These are phyloP conservation scores for Adelognathus sp. DNA, from an alignment of 2,888 invertebrate species.

Conservation along the genomic window DNA sequence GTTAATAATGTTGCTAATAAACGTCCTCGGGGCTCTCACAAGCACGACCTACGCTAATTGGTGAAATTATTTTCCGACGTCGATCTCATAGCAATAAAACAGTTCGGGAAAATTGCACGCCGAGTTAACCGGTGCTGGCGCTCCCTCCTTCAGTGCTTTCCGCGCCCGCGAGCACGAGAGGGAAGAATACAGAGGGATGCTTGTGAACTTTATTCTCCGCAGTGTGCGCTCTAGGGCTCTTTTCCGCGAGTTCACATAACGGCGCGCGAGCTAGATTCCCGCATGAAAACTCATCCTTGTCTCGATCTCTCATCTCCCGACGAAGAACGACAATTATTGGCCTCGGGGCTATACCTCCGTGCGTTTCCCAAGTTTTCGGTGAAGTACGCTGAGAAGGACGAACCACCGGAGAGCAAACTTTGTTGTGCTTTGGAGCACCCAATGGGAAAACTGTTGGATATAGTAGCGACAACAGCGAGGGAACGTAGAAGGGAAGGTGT, in stretches of 20 bases:
- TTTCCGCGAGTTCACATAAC: not conserved
- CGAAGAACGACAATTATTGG: conserved; percentile 16
- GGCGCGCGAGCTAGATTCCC: not conserved
- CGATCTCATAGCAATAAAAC: conserved; percentile 38
- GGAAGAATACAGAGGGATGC: not conserved
- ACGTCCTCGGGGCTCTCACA: conserved; percentile 12
- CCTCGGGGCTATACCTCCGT: conserved; percentile 13
- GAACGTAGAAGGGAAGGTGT: not conserved
- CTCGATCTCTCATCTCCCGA: conserved; percentile 20
- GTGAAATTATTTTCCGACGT: conserved; percentile 47
- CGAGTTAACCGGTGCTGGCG: not conserved
- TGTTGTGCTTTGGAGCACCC: conserved; percentile 16
- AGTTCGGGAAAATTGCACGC: conserved; percentile 31
- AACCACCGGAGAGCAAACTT: conserved; percentile 43
- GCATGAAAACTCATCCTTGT: conserved; percentile 13
- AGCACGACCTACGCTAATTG: conserved; percentile 44
- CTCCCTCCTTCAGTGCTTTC: not conserved
- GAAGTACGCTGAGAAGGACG: conserved; percentile 32
- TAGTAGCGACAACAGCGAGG: not conserved
- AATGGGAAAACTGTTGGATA: not conserved
- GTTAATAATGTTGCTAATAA: conserved; percentile 55
- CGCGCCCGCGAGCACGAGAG: no score
- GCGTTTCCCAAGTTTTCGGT: conserved; percentile 47
- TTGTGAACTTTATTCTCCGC: conserved; percentile 28
- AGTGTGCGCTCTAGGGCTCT: conserved; percentile 9